A percentile compares a stretch with the other conserved stretches of the same genome.
Evolutionary conservation across 30 jellyfish, hydroid and myxozoan genomes (phyloP).

Genomic region (Clytia hemisphaerica): DNA sequence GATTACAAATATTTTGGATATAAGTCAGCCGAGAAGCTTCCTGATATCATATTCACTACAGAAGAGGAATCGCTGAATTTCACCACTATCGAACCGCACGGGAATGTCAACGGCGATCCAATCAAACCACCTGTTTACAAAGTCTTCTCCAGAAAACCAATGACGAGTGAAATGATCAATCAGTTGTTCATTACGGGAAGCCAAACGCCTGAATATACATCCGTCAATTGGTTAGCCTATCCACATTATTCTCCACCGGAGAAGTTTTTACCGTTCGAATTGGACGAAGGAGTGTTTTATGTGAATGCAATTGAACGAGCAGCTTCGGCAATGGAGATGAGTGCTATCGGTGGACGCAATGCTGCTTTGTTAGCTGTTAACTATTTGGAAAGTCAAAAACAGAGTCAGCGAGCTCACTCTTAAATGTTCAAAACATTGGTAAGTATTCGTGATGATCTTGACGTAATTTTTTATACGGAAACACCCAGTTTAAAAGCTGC

Average conservation of each 20-base stretch:
- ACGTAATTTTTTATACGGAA: too few relatives aligned
- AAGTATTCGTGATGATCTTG: too few relatives aligned
- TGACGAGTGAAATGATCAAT: constrained; percentile 42
- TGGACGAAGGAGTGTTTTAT: constrained; percentile 84
- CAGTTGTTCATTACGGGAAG: constrained; percentile 8
- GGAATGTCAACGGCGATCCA: constrained; percentile 29
- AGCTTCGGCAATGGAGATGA: constrained; percentile 94
- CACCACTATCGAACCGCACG: constrained; percentile 48
- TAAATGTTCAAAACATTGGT: too few relatives aligned
- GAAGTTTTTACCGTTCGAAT: constrained; percentile 39
- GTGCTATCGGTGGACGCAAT: constrained; percentile 81
- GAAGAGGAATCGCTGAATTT: constrained; percentile 30
- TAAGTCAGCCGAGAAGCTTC: constrained; percentile 34
- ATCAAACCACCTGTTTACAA: constrained; percentile 40
- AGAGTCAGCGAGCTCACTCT: too few relatives aligned
- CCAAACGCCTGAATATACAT: constrained; percentile 1
- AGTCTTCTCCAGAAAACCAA: constrained; percentile 47
- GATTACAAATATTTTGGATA: constrained; percentile 47
- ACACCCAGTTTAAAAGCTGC: too few relatives aligned
- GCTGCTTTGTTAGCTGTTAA: constrained; percentile 59
- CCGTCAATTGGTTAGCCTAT: constrained; percentile 71
- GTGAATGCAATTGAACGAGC: constrained; percentile 85
- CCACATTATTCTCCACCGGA: constrained; percentile 85
- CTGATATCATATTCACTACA: constrained; percentile 48
- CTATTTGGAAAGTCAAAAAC: constrained; percentile 20